These are phyloP conservation scores for Spodoptera exigua DNA, from an alignment of 2,888 invertebrate genomes.

Conservation along the genomic window DNA sequence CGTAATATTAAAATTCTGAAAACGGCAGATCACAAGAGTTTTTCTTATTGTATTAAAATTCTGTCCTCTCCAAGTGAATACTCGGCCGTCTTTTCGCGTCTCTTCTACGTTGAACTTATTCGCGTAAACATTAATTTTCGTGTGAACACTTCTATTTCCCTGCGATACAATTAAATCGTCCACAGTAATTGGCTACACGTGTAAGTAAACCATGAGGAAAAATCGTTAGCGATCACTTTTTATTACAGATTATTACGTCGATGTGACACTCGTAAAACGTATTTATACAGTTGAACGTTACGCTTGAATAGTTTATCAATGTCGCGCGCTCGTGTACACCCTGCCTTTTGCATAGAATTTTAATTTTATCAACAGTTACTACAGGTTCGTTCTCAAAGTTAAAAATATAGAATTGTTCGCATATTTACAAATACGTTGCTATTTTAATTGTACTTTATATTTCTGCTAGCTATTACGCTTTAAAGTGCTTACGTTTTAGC, in stretches of 20 bases:
- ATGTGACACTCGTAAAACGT: constrained; percentile 39
- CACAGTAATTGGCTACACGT: constrained; percentile 44
- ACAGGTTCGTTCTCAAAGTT: constrained; percentile 13
- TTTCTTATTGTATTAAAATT: constrained; percentile 25
- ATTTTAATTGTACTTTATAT: constrained; percentile 24
- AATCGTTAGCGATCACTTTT: constrained; percentile 28
- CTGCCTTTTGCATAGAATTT: constrained; percentile 26
- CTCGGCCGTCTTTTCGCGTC: constrained; percentile 14
- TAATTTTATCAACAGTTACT: constrained; percentile 18
- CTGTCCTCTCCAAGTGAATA: constrained; percentile 27
- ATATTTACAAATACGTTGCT: constrained; percentile 24
- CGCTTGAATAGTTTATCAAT: constrained; percentile 42
- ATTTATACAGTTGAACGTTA: constrained; percentile 36
- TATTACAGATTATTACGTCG: constrained; percentile 36
- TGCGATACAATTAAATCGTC: constrained; percentile 37
- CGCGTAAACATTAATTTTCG: constrained; percentile 30
- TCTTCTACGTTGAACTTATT: constrained; percentile 7
- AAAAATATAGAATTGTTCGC: constrained; percentile 20
- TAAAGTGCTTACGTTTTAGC: constrained; percentile 31
- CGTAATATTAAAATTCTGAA: constrained; percentile 15
- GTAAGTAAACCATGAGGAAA: constrained; percentile 41
- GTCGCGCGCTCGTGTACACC: constrained; percentile 27
- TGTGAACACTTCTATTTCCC: constrained; percentile 17
- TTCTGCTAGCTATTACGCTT: constrained; percentile 28
- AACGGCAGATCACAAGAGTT: constrained; percentile 8